Conservation (phyloP, 1,140 invertebrate species). For the Palaemon carinicauda region DNA sequence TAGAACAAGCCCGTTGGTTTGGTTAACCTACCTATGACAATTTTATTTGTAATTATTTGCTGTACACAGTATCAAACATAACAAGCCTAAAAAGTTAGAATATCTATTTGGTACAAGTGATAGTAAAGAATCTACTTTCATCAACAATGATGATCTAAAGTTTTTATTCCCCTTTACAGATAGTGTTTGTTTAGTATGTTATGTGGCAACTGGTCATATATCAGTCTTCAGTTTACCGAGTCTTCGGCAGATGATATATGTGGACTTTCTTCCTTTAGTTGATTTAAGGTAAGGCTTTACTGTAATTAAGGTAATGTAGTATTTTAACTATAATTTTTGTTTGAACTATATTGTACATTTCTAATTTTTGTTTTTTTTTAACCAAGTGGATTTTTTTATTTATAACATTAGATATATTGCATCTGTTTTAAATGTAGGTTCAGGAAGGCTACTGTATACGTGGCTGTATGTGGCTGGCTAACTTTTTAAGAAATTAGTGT, state of each 20-base stretch:
- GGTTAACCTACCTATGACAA: no score
- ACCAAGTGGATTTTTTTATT: not conserved
- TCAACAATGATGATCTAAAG: not conserved
- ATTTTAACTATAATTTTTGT: constrained; percentile 3
- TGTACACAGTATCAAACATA: no score
- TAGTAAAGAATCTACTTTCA: not conserved
- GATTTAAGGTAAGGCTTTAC: constrained; percentile 83
- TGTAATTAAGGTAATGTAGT: not conserved
- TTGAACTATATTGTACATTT: not conserved
- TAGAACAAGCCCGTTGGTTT: no score
- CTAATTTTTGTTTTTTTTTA: not conserved
- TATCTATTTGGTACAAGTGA: no score
- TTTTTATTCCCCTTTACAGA: constrained; percentile 70
- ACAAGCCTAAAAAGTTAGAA: no score
- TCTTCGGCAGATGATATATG: constrained; percentile 86
- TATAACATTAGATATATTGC: not conserved
- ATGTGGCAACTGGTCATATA: constrained; percentile 92
- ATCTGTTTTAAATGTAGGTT: not conserved
- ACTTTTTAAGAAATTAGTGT: no score
- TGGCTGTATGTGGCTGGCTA: no score
- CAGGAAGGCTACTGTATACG: not conserved
- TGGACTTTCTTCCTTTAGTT: constrained; percentile 90
- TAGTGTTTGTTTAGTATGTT: constrained; percentile 91
- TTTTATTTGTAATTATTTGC: no score
- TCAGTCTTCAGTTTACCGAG: constrained; percentile 92